phyloP scores from a whole-genome alignment of 2,888 invertebrate species.

The Bellardia bayeri region DNA sequence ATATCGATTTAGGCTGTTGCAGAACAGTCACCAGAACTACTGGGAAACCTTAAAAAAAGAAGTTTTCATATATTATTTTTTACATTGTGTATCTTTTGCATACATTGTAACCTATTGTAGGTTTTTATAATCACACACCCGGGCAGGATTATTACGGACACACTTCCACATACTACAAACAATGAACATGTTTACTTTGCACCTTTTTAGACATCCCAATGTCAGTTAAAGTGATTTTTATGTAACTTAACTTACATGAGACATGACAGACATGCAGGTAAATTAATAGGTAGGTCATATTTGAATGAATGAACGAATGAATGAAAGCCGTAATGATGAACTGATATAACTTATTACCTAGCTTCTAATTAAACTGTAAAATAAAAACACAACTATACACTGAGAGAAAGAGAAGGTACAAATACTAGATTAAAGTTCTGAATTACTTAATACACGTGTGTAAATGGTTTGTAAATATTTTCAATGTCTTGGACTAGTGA shows the following conservation, averaged over 20 bases:
- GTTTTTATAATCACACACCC: slow-evolving; percentile 25
- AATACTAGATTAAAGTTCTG: background rate
- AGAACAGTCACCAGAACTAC: no score
- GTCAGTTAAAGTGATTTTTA: slow-evolving; percentile 62
- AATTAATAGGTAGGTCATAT: slow-evolving; percentile 39
- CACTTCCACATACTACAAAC: background rate
- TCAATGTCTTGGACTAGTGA: no score
- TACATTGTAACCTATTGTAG: slow-evolving; percentile 8
- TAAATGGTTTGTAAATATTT: no score
- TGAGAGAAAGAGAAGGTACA: background rate
- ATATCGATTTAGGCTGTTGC: no score
- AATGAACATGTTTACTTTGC: slow-evolving; percentile 1
- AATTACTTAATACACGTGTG: background rate
- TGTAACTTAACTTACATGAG: slow-evolving; percentile 42
- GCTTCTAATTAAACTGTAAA: slow-evolving; percentile 10
- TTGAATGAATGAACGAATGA: background rate
- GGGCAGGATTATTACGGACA: slow-evolving; percentile 38
- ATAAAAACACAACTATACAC: background rate
- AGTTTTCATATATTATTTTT: no score
- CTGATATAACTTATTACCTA: background rate
- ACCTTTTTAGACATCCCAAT: slow-evolving; percentile 48
- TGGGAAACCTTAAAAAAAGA: no score
- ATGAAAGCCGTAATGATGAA: background rate
- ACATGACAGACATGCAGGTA: slow-evolving; percentile 53
- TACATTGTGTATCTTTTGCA: no score